Base-by-base conservation (phyloP, 2,888 invertebrate species). In the Aspidiotus destructor region DNA sequence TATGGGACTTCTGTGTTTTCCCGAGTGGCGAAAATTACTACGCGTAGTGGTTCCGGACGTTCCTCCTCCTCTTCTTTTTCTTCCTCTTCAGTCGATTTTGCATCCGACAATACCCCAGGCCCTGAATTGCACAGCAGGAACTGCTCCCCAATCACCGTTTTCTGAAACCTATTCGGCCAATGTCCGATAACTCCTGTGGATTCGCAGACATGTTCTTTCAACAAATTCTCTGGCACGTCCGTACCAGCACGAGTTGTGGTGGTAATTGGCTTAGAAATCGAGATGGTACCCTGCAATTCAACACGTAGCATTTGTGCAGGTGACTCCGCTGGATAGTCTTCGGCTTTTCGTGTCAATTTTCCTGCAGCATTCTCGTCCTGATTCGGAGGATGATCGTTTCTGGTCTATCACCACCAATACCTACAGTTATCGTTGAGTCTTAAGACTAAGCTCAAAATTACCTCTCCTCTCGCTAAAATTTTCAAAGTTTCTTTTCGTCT, bases 1-100 rank as follows among this genome's bases (percentile, higher is more conserved):
- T 15, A 55, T n/a, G 15, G 15, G n/a, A 55, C 10, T 55, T 55
- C 55, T n/a, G 15, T 55, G 16, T 55, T 55, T 55, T 55, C 15
- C 10, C 55, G 15, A n/a, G 16, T 55, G 48, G 55, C 55, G 15
- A 55, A 55, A 10, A 55, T 15, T 8, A 55, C 10, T 55, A 55
- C 55, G 9, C 55, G 48, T 44, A 13, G 48, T 44, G 48, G 48
- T 44, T 44, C 48, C 48, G 48, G 48, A 44, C 48, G 48, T 10
- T 13, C 48, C 8, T 44, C 48, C 13, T 44, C 48, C 13, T 44
- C 48, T 8, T 44, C 48, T 13, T 44, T 13, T 13, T 44, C 48
- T 44, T 44, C 48, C 8, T 44, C 13, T 13, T 8, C 8, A 10
- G 13, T 8, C 13, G 9, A 8, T 8, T 44, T 13, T 44, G 8